phyloP scores from a whole-genome alignment of 2,797 vertebrate species.

The Enteromius thamalakanensis region DNA sequence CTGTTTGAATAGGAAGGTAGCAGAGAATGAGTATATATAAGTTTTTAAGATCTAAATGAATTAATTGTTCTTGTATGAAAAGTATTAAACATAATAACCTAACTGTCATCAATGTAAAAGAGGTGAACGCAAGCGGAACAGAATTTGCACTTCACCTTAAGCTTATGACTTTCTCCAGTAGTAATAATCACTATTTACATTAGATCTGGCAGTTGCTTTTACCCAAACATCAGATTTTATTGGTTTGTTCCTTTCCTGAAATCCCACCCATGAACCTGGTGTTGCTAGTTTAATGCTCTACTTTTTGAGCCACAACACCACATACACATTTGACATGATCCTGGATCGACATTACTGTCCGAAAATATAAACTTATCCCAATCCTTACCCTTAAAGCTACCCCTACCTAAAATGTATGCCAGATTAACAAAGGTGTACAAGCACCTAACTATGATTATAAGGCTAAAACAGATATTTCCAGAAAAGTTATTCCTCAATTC shows the following conservation, averaged over 20 bases:
- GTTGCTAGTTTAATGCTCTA: not conserved
- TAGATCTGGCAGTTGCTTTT: not conserved
- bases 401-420: no score
- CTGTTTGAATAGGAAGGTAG: conserved; percentile 41
- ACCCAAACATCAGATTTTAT: not conserved
- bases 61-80: not conserved
- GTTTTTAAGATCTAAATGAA: not conserved
- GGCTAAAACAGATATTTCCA: no score
- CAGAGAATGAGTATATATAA: not conserved
- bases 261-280: not conserved
- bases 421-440: no score
- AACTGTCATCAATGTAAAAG: not conserved
- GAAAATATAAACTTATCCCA: no score
- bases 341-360: no score
- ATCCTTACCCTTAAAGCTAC: no score
- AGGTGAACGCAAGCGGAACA: not conserved
- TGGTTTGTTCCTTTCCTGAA: not conserved
- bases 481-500: no score
- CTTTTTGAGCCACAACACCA: not conserved
- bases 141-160: not conserved
- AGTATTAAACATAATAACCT: not conserved
- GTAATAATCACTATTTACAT: not conserved
- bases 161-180: not conserved
- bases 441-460: no score
- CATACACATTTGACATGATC: not conserved